phyloP scores from a whole-genome alignment of 1,140 invertebrate genomes.

The Pomacea maculata region DNA sequence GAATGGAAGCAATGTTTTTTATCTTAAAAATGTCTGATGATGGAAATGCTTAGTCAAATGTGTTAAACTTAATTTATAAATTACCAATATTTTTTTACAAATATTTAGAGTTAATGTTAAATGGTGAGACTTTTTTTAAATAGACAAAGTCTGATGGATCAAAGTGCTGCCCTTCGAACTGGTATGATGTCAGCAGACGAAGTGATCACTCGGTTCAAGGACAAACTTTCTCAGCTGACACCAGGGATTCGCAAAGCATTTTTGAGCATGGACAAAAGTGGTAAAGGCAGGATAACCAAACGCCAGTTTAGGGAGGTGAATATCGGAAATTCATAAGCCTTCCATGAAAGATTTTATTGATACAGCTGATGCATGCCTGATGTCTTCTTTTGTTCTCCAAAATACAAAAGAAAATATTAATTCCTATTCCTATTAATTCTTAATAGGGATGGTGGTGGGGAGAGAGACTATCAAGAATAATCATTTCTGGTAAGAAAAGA shows the following conservation, averaged over 20 bases:
- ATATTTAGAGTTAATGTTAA: too few relatives aligned
- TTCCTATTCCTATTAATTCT: not conserved
- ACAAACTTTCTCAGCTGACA: slow-evolving; percentile 55
- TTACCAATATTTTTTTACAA: too few relatives aligned
- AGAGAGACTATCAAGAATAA: too few relatives aligned
- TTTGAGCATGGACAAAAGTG: slow-evolving; percentile 50
- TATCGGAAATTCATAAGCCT: not conserved
- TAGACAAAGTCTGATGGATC: slow-evolving; percentile 43
- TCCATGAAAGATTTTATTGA: not conserved
- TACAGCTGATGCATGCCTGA: not conserved
- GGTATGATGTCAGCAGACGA: slow-evolving; percentile 55
- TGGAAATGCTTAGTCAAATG: too few relatives aligned
- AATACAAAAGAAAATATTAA: not conserved
- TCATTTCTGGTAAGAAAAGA: too few relatives aligned
- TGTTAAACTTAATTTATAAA: too few relatives aligned
- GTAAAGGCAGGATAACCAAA: slow-evolving; percentile 54
- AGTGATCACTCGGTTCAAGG: slow-evolving; percentile 53
- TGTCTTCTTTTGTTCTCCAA: too few relatives aligned
- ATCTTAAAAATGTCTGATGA: too few relatives aligned
- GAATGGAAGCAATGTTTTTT: too few relatives aligned
- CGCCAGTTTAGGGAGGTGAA: slow-evolving; percentile 57
- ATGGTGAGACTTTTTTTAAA: not conserved
- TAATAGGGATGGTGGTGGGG: too few relatives aligned
- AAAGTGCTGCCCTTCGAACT: slow-evolving; percentile 36
- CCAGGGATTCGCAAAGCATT: slow-evolving; percentile 52